Conservation (phyloP, 2,797 vertebrate genomes). For the Ptychadena robeensis region DNA sequence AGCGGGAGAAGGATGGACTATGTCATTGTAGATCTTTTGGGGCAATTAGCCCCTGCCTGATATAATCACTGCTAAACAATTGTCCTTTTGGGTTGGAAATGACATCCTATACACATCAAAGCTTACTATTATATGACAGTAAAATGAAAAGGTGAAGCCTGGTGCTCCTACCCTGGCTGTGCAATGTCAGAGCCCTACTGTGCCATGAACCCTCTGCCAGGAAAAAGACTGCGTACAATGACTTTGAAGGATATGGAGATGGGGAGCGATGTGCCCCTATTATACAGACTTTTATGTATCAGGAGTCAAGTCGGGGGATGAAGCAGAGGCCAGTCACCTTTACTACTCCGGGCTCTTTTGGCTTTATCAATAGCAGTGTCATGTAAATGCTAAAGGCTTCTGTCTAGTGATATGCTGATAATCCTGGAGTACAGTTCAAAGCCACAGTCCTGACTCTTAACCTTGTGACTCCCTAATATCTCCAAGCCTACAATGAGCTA, state of each 20-base stretch:
- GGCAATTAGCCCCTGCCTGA: no score
- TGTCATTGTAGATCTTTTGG: neutral
- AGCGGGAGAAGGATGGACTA: neutral
- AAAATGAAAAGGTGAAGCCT: neutral
- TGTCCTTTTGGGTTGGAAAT: neutral
- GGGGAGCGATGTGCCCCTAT: neutral
- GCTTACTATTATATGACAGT: neutral
- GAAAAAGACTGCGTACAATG: neutral
- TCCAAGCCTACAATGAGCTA: neutral
- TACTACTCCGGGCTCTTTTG: neutral
- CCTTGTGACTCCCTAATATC: constrained; percentile 1
- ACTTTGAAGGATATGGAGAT: neutral
- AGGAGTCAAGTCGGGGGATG: neutral
- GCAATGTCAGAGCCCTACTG: neutral
- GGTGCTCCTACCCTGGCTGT: neutral
- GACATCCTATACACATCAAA: neutral
- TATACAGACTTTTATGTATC: neutral
- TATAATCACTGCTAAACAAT: neutral
- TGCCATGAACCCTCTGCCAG: neutral
- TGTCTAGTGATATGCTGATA: neutral
- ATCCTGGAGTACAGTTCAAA: neutral
- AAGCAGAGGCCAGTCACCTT: no score
- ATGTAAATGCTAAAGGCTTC: neutral
- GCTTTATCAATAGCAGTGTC: neutral
- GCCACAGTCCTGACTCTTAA: neutral